phyloP scores from a whole-genome alignment of 2,888 invertebrate genomes.

The Drosophila paramelanica region DNA sequence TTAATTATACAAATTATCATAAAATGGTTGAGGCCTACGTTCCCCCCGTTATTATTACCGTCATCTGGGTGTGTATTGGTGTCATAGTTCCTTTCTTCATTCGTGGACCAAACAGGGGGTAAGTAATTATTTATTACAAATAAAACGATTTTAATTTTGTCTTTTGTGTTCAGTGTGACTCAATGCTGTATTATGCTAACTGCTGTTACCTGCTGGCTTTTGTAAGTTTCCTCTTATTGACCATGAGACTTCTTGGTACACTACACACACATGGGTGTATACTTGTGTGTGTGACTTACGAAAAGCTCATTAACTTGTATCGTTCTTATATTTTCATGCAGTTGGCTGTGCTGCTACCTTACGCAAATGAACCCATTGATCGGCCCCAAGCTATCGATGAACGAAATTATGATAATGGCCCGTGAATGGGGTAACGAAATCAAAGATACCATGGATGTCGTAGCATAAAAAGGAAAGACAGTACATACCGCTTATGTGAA shows the following conservation, averaged over 20 bases:
- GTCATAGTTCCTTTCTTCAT: constrained; percentile 83
- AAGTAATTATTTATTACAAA: constrained; percentile 32
- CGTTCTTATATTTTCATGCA: constrained; percentile 39
- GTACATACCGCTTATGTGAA: too few species aligned
- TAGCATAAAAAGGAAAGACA: constrained; percentile 19
- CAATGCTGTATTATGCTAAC: constrained; percentile 84
- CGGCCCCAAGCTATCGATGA: constrained; percentile 82
- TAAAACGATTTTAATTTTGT: constrained; percentile 2
- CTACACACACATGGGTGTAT: background rate
- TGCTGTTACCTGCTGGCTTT: constrained; percentile 83
- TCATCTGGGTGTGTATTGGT: constrained; percentile 83
- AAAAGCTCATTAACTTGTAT: constrained; percentile 18
- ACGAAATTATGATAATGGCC: constrained; percentile 83
- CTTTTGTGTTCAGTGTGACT: constrained; percentile 68
- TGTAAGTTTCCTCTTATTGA: constrained; percentile 75
- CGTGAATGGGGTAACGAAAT: constrained; percentile 83
- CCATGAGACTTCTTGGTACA: constrained; percentile 7
- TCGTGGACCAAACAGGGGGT: constrained; percentile 83
- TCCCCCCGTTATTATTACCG: constrained; percentile 79
- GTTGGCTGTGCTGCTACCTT: constrained; percentile 84
- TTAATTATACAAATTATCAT: constrained; percentile 21
- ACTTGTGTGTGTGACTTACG: background rate
- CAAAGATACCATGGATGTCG: constrained; percentile 69
- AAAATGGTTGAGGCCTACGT: constrained; percentile 82
- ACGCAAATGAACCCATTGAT: constrained; percentile 83